Base-by-base conservation (phyloP, 2,113 vertebrate genomes). In the Mustela lutreola region DNA sequence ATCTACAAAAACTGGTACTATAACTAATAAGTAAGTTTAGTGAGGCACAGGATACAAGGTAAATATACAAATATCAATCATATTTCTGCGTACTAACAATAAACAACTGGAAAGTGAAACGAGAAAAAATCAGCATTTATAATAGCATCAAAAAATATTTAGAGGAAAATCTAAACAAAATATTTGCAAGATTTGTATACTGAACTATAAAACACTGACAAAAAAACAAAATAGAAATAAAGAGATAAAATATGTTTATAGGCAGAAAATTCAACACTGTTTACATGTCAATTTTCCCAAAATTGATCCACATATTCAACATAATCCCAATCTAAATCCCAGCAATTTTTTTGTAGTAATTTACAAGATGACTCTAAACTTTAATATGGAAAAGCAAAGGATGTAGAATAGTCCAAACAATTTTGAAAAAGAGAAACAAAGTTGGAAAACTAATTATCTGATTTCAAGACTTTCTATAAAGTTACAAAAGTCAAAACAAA, bases 401-500 rank as follows among this genome's bases (percentile, higher is more conserved):
- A 48, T 15, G 4, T 76, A 89, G 3, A 89, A 65, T 76, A 48
- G 7, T 12, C 65, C 83, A 96, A 80, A 73, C 2, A 89, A 89
- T 84, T 92, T 78, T 71, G 31, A n/a, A 75, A 96, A 80, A 80
- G 65, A 56, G 45, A 21, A 95, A 80, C 11, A 62, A 63, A 65
- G 33, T 70, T 75, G 60, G 7, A 67, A 5, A 16, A 70, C 71
- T 82, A 78, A 63, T 50, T 50, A 71, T 11, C 11, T 78, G 62
- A 89, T 73, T 79, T 75, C 26, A 95, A 89, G 15, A 87, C 10
- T 92, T 88, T 71, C 5, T 83, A 63, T 56, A 86, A 93, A 93
- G 42, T 91, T 88, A 89, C 50, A 88, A 95, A 91, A 96, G 75
- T 60, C 24, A 56, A 62, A 62, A 70, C 39, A 88, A 80, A 90